Conservation (phyloP, 1,140 invertebrate genomes). For the Drosophila equinoxialis region DNA sequence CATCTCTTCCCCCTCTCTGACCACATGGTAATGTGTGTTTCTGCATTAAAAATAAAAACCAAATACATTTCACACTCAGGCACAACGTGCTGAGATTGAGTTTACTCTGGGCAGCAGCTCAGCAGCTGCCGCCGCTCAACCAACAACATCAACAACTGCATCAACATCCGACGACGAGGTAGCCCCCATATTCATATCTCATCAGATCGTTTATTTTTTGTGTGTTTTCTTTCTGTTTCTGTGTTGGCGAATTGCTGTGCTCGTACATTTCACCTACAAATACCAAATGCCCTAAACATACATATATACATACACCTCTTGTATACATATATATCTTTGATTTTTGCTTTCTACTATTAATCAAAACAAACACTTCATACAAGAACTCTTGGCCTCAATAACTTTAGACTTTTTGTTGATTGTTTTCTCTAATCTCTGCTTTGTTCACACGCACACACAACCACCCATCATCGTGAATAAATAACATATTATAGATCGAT, state of each 20-base stretch:
- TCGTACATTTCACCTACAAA: not conserved
- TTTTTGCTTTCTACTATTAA: not conserved
- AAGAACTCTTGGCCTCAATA: not conserved
- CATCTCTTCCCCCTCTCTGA: constrained; percentile 6
- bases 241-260: not conserved
- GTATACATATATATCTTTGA: not conserved
- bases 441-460: not conserved
- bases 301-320: not conserved
- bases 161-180: constrained; percentile 71
- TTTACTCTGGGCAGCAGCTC: constrained; percentile 90
- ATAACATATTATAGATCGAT: not conserved
- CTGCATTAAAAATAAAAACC: constrained; percentile 24
- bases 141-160: constrained; percentile 36
- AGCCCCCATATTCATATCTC: constrained; percentile 36
- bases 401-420: not conserved
- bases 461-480: not conserved
- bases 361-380: too few species aligned
- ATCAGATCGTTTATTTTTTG: not conserved
- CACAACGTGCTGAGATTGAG: constrained; percentile 95
- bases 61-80: constrained; percentile 85
- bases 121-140: constrained; percentile 51
- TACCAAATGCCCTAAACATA: not conserved
- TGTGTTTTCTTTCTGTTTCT: constrained; percentile 5
- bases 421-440: not conserved
- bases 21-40: constrained; percentile 40